These are phyloP conservation scores for Toxostoma redivivum DNA, from an alignment of 2,113 vertebrate species.

Conservation along the genomic window DNA sequence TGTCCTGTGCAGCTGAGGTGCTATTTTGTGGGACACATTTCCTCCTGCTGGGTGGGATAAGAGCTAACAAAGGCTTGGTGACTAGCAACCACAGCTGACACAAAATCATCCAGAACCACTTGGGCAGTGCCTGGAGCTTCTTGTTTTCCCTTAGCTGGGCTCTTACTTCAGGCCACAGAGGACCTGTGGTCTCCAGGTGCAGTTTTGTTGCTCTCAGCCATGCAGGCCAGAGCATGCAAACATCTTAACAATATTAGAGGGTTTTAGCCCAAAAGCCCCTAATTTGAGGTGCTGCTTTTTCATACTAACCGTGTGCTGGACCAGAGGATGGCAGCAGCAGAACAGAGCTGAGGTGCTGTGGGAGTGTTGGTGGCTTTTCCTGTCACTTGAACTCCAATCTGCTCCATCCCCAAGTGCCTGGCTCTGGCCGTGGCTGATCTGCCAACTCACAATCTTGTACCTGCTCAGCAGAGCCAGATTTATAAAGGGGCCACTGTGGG, in stretches of 20 bases:
- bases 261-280: neutral
- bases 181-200: neutral
- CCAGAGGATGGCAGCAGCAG: neutral
- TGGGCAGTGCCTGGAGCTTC: neutral
- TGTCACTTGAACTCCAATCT: neutral
- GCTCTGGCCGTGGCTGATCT: neutral
- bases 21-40: neutral
- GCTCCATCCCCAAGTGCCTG: neutral
- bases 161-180: neutral
- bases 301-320: neutral
- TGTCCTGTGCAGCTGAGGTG: neutral
- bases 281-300: constrained; percentile 16
- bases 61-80: neutral
- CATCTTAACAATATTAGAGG: neutral
- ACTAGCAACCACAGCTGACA: neutral
- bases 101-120: neutral
- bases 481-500: accelerated
- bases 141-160: neutral
- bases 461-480: neutral
- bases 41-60: neutral
- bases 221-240: neutral
- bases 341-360: neutral
- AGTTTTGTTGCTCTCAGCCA: neutral
- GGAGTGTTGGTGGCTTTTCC: neutral
- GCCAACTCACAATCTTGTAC: neutral